These are phyloP conservation scores for Tragelaphus buxtoni DNA, from an alignment of 2,113 vertebrate species.

Conservation along the genomic window DNA sequence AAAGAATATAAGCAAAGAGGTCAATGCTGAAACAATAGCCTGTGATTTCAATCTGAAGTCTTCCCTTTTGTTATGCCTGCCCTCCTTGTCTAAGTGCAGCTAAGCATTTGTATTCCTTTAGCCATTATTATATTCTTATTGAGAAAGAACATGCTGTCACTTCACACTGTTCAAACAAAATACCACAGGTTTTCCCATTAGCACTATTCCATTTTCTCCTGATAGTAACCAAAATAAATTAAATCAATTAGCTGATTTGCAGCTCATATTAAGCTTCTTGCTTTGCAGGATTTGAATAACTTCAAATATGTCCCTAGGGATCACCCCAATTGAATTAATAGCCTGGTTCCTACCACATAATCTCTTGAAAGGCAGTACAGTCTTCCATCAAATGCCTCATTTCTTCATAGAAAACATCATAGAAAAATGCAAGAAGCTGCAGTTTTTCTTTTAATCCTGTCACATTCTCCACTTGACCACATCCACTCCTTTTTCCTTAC, in stretches of 20 bases:
- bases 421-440: not conserved
- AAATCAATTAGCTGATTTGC: constrained; percentile 19
- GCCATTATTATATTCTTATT: not conserved
- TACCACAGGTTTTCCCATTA: constrained; percentile 13
- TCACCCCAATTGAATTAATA: constrained; percentile 40
- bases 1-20: not conserved
- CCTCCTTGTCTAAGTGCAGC: not conserved
- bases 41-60: not conserved
- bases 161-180: constrained; percentile 4
- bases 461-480: not conserved
- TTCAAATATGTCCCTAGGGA: constrained; percentile 20
- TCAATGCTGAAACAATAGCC: not conserved
- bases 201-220: not conserved
- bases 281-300: constrained; percentile 51
- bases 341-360: not conserved
- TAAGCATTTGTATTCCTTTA: not conserved
- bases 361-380: not conserved
- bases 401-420: not conserved
- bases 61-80: not conserved
- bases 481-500: not conserved
- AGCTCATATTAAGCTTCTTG: constrained; percentile 44
- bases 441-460: not conserved
- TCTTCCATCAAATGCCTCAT: not conserved
- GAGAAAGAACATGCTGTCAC: not conserved
- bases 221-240: constrained; percentile 47